These are phyloP conservation scores for Pollenia labialis DNA, from an alignment of 2,888 invertebrate species.

Conservation along the genomic window DNA sequence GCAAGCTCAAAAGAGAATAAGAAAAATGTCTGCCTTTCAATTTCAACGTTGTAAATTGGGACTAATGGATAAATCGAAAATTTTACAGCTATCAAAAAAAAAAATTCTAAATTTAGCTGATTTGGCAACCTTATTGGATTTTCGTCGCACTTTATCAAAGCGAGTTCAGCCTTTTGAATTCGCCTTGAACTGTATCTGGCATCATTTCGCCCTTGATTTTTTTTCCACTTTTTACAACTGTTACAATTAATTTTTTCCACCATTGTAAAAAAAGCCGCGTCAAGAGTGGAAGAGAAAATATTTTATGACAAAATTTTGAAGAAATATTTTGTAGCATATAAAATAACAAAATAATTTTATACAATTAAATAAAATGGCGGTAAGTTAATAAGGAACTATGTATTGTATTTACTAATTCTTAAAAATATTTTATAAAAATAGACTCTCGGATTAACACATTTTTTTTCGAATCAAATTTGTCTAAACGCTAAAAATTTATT, in stretches of 20 bases:
- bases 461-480: conserved; percentile 16
- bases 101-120: too few species aligned
- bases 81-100: too few species aligned
- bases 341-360: background rate
- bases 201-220: background rate
- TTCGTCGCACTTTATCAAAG: too few species aligned
- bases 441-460: conserved; percentile 37
- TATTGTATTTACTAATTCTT: background rate
- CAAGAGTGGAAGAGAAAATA: conserved; percentile 37
- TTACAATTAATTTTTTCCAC: conserved; percentile 5
- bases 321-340: conserved; percentile 30
- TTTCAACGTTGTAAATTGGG: too few species aligned
- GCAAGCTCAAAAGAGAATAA: too few species aligned
- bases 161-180: too few species aligned
- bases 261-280: conserved; percentile 65
- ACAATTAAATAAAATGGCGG: conserved; percentile 59
- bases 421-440: background rate
- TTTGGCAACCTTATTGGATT: too few species aligned
- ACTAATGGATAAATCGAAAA: too few species aligned
- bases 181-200: too few species aligned
- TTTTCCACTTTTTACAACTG: background rate
- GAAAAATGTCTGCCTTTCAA: too few species aligned
- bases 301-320: conserved; percentile 54
- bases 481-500: conserved; percentile 6
- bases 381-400: conserved; percentile 47